A percentile compares a stretch with the other conserved stretches of the same genome.
Evolutionary conservation across 2,113 vertebrate genomes (phyloP).

Genomic region (Jacana jacana): DNA sequence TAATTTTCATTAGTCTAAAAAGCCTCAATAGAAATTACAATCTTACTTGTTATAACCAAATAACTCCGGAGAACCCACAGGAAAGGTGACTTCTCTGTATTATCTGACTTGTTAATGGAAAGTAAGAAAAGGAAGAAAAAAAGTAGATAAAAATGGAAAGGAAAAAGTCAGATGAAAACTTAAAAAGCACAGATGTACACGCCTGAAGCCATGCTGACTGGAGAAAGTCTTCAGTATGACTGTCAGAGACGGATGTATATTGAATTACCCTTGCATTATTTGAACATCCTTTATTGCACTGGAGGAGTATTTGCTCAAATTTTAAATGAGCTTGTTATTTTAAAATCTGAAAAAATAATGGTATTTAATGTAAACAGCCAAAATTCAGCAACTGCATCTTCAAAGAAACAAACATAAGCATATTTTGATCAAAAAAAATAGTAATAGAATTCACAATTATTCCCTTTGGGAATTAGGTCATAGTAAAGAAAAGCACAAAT

Average conservation of each 20-base stretch:
- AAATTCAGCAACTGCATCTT: background rate
- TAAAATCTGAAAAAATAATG: background rate
- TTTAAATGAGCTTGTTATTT: background rate
- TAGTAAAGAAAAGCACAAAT: background rate
- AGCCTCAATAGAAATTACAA: slow-evolving; percentile 74
- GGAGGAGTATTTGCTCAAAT: background rate
- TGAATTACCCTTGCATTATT: slow-evolving; percentile 29
- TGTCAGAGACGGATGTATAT: background rate
- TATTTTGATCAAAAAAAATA: background rate
- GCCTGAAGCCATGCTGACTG: slow-evolving; percentile 16
- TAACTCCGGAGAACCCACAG: slow-evolving; percentile 57
- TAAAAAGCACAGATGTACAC: slow-evolving; percentile 5
- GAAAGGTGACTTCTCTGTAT: slow-evolving; percentile 69
- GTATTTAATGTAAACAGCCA: background rate
- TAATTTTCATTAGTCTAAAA: slow-evolving; percentile 81
- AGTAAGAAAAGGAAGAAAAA: background rate
- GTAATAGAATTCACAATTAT: background rate
- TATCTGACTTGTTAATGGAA: slow-evolving; percentile 13
- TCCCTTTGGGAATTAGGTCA: background rate
- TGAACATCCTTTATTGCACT: background rate
- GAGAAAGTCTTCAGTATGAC: background rate
- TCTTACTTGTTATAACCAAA: slow-evolving; percentile 73
- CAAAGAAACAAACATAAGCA: background rate
- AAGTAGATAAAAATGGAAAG: slow-evolving; percentile 8
- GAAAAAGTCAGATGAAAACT: slow-evolving; percentile 5